These are phyloP conservation scores for Cremastinae sp. DNA, from an alignment of 2,888 invertebrate species.

Conservation along the genomic window DNA sequence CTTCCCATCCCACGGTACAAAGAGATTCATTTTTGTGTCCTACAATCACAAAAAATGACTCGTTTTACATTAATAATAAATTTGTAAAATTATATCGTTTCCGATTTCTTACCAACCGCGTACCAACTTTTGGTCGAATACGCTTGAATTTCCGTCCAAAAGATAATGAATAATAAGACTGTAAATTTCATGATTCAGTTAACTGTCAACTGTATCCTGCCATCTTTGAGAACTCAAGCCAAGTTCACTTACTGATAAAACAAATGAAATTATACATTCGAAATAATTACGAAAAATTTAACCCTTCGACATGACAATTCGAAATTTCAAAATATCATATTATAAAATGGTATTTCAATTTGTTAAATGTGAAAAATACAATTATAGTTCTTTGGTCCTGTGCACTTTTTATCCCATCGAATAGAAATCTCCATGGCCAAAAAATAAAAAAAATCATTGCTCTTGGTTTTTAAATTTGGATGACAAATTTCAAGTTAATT, in stretches of 20 bases:
- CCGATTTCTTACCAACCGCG: constrained; percentile 31
- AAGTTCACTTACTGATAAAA: constrained; percentile 8
- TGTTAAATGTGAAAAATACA: no score
- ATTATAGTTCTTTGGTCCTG: no score
- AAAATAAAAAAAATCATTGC: no score
- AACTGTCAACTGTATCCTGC: constrained; percentile 4
- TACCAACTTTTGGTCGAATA: constrained; percentile 37
- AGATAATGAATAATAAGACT: constrained; percentile 44
- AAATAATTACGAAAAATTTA: constrained; percentile 5
- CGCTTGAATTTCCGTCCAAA: constrained; percentile 33
- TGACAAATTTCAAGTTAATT: no score
- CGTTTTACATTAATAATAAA: not conserved
- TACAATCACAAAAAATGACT: constrained; percentile 2
- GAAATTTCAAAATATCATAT: no score
- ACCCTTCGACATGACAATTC: no score
- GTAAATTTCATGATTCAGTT: constrained; percentile 59
- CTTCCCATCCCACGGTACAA: constrained; percentile 65
- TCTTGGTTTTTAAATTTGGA: no score
- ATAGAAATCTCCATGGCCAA: no score
- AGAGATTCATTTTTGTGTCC: constrained; percentile 47
- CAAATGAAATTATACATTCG: not conserved
- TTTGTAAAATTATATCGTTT: not conserved
- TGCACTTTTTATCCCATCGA: no score
- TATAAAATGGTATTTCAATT: no score
- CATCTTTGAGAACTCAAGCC: no score